Base-by-base conservation (phyloP, 2,888 invertebrate genomes). In the Epinotia demarniana region DNA sequence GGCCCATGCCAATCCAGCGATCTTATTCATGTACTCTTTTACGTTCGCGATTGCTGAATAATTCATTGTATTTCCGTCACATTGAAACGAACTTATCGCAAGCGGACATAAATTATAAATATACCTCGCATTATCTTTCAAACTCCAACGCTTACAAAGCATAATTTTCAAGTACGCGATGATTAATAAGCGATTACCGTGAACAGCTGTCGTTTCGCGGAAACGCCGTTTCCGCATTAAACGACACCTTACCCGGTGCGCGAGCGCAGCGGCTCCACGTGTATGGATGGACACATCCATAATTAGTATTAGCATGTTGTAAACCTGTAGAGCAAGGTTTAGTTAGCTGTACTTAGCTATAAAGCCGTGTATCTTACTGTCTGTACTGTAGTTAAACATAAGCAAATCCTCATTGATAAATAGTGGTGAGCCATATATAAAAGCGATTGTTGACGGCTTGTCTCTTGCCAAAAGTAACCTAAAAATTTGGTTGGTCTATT, bases 221-320 rank as follows among this genome's bases (percentile, higher is more conserved):
- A 68, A 68, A 43, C 57, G 16, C 19, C 8, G 58, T 58, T 68
- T 68, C 68, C 68, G 68, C 57, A 57, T 68, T 27, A 64, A 64
- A 33, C 66, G 53, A 55, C 66, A 23, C 66, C 53, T 16, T 43
- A 62, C 39, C 49, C 6, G n/a, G 46, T 46, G 46, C 18, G 68
- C 68, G 43, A 58, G 68, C 58, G 68, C 68, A 68, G 16, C 68
- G 68, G 58, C 58, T 68, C 23, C 18, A 43, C 68, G 53, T 18
- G 4, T 39, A 66, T 61, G 18, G 33, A 66, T 61, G 18, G 33
- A 12, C n/a, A 11, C 8, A 13, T 33, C n/a, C 39, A 39, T 39
- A 62, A 11, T 13, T 49, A 27, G n/a, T 11, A 49, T 66, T 16
- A 49, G 16, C 49, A 6, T 27, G 12, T 33, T 62, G 39, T 9